Percentiles rank a stretch among this genome's conserved stretches.
phyloP scores from a whole-genome alignment of 2,797 vertebrate genomes.

The Etheostoma perlongum region DNA sequence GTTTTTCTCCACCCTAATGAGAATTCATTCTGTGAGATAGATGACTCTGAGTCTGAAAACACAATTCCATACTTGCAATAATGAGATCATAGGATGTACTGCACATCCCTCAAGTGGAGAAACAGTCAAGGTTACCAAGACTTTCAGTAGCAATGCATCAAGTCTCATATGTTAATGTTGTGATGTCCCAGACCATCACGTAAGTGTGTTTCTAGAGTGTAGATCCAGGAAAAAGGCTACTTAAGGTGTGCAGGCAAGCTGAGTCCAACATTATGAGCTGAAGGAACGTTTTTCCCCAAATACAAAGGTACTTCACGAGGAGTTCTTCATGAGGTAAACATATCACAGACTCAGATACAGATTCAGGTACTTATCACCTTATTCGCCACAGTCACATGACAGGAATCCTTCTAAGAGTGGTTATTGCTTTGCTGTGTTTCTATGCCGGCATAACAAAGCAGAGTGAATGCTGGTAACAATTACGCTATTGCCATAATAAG shows the following conservation, averaged over 20 bases:
- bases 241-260: neutral
- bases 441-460: conserved; percentile 7
- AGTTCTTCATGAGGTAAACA: neutral
- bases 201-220: too few species aligned
- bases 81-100: conserved; percentile 76
- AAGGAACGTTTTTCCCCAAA: neutral
- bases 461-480: conserved; percentile 10
- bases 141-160: conserved; percentile 12
- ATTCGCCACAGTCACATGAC: neutral
- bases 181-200: neutral
- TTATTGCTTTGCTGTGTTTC: neutral
- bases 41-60: conserved; percentile 74
- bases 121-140: conserved; percentile 36
- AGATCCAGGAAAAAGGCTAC: neutral
- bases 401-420: neutral
- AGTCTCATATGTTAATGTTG: neutral
- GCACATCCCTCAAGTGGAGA: conserved; percentile 46
- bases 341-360: too few species aligned
- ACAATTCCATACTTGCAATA: conserved; percentile 72
- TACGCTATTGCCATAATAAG: neutral
- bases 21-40: conserved; percentile 72
- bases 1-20: conserved; percentile 76
- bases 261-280: neutral
- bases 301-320: neutral
- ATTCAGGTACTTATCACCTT: neutral